These are phyloP conservation scores for Caenorhabditis sp. DNA, from an alignment of 2,888 invertebrate genomes.

Conservation along the genomic window DNA sequence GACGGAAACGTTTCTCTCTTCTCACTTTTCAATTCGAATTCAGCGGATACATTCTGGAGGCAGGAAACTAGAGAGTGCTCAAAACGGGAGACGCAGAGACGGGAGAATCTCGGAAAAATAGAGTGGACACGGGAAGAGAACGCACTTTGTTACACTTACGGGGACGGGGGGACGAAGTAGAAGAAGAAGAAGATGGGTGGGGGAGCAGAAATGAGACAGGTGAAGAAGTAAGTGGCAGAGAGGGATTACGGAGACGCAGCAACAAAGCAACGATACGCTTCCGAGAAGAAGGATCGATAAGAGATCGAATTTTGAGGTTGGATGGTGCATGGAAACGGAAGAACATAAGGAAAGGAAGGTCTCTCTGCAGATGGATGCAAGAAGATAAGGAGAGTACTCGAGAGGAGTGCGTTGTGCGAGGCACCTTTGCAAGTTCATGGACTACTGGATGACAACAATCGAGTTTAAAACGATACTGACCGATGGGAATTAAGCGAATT, in stretches of 20 bases:
- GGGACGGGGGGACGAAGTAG: constrained; percentile 17
- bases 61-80: constrained; percentile 10
- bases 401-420: neutral
- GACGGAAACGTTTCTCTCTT: constrained; percentile 8
- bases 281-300: constrained; percentile 24
- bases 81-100: constrained; percentile 11
- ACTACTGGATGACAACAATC: neutral
- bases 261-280: no score
- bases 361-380: neutral
- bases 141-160: constrained; percentile 60
- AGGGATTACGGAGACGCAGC: neutral
- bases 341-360: neutral
- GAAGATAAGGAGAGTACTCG: neutral
- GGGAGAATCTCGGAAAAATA: constrained; percentile 21
- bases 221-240: constrained; percentile 18
- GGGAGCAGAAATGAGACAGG: constrained; percentile 47
- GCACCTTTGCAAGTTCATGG: neutral
- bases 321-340: neutral
- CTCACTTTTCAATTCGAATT: constrained; percentile 32
- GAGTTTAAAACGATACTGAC: constrained; percentile 8
- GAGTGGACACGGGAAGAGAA: constrained; percentile 41
- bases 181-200: constrained; percentile 9
- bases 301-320: neutral
- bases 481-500: constrained; percentile 38
- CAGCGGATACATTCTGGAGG: constrained; percentile 29